Evolutionary conservation across 2,888 invertebrate genomes (phyloP), one percentile per base, ranked within the genome.

Genomic region (Myopa testacea): DNA sequence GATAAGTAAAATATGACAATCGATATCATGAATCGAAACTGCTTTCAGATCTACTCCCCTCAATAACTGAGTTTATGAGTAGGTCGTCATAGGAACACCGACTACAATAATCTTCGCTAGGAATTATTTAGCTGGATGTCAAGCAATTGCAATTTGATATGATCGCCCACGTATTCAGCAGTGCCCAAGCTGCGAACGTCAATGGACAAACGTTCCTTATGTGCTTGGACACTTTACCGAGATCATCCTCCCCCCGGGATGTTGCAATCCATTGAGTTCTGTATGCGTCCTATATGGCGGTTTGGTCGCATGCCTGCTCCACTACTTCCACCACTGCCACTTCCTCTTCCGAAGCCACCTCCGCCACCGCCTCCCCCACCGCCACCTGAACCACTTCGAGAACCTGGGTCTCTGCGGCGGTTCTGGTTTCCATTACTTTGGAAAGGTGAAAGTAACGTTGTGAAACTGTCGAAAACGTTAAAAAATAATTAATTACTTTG

Each of bases 361-460:
- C 79, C 79, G 1, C 85, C 85, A 0, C 84, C 83, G 82, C 0
- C 85, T 0, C 83, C 82, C 0, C 85, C 84, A 0, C 84, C 82
- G 0, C 85, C 82, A 0, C 85, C 84, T 19, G 71, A 63, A n/a
- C 74, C 77, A n/a, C 83, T 76, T 4, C 79, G 77, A 12, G 80
- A 73, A 0, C 84, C 80, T 0, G 83, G 81, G 12, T 58, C 68
- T 68, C 78, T 76, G n/a, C 79, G 78, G 8, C 79, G 80, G 34
- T 76, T 80, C 0, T 78, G 79, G 75, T 81, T 82, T 58, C 79
- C 78, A 3, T 78, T 75, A 34, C 77, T 82, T 45, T 85, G 83
- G n/a, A 87, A 86, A 14, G 87, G 87, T 4, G 87, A 84, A 34
- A 87, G 5, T 7, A 87, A 80, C 1, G 86, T 84, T 38, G 76